A percentile compares a stretch with the other conserved stretches of the same genome.
phyloP scores from a whole-genome alignment of 2,113 vertebrate species.

The Hydrolagus affinis region DNA sequence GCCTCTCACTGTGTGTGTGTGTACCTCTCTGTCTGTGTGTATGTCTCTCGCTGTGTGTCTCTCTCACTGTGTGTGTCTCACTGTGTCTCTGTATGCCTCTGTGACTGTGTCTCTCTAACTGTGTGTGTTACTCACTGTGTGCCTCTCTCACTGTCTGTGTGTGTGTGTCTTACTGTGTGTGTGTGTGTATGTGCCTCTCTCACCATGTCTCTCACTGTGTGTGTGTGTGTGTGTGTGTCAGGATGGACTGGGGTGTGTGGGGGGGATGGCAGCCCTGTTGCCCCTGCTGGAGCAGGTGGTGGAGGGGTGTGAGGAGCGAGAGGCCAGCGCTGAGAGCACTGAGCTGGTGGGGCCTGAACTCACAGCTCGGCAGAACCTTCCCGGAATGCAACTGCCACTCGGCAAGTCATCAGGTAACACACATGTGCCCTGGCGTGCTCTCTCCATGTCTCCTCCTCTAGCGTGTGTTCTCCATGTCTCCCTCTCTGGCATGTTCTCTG shows the following conservation, averaged over 20 bases:
- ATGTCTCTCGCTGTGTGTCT: background rate
- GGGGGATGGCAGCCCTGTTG: slow-evolving; percentile 76
- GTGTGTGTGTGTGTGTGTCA: slow-evolving; percentile 38
- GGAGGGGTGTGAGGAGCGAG: slow-evolving; percentile 58
- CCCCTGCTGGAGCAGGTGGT: slow-evolving; percentile 80
- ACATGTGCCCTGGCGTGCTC: no score
- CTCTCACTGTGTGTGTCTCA: no score
- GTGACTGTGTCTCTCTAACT: no score
- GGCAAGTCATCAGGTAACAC: slow-evolving; percentile 72
- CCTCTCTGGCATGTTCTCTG: no score
- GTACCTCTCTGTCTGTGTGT: no score
- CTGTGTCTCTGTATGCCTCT: background rate
- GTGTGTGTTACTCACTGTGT: background rate
- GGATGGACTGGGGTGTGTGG: slow-evolving; percentile 86
- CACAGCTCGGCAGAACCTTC: slow-evolving; percentile 64
- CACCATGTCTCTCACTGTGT: background rate
- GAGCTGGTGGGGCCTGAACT: slow-evolving; percentile 82
- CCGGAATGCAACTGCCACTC: slow-evolving; percentile 73
- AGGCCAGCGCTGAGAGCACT: slow-evolving; percentile 63
- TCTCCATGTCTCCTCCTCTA: no score
- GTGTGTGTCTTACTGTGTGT: no score
- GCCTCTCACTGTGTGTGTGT: background rate
- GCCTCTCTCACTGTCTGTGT: slow-evolving; percentile 4
- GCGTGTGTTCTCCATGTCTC: no score
- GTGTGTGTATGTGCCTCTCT: background rate